Percentiles rank a stretch among this genome's conserved stretches.
These are phyloP conservation scores for Hydrozoanthus tunicans DNA, from an alignment of 64 coral and sea anemone species.

Conservation along the genomic window DNA sequence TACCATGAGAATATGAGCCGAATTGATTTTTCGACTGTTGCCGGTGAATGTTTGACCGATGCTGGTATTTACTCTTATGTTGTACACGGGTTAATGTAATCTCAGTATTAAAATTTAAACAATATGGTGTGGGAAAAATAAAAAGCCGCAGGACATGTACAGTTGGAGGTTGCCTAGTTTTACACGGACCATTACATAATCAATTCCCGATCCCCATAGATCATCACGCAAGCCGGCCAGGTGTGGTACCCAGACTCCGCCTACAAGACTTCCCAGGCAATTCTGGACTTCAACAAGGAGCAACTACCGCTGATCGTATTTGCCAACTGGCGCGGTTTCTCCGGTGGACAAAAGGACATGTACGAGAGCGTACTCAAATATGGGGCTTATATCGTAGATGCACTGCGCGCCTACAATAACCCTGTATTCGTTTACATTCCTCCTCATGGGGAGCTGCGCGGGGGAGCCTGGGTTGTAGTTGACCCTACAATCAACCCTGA, in stretches of 20 bases:
- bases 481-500: slow-evolving; percentile 95
- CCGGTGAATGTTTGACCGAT: too few relatives aligned
- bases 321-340: slow-evolving; percentile 99
- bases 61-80: too few relatives aligned
- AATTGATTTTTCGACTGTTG: too few relatives aligned
- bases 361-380: slow-evolving; percentile 93
- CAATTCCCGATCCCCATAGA: slow-evolving; percentile 26
- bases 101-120: too few relatives aligned
- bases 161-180: too few relatives aligned
- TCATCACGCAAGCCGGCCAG: slow-evolving; percentile 90
- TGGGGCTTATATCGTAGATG: slow-evolving; percentile 94
- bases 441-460: slow-evolving; percentile 85
- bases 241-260: slow-evolving; percentile 99
- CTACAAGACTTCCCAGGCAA: slow-evolving; percentile 93
- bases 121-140: too few relatives aligned
- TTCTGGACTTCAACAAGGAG: slow-evolving; percentile 96
- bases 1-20: too few relatives aligned
- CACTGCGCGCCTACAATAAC: slow-evolving; percentile 79
- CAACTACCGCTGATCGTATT: slow-evolving; percentile 95
- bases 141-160: too few relatives aligned
- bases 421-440: slow-evolving; percentile 95
- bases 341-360: slow-evolving; percentile 94
- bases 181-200: too few relatives aligned
- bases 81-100: too few relatives aligned
- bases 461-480: slow-evolving; percentile 97